phyloP scores from a whole-genome alignment of 2,797 vertebrate genomes.

The Simalia tracyae region DNA sequence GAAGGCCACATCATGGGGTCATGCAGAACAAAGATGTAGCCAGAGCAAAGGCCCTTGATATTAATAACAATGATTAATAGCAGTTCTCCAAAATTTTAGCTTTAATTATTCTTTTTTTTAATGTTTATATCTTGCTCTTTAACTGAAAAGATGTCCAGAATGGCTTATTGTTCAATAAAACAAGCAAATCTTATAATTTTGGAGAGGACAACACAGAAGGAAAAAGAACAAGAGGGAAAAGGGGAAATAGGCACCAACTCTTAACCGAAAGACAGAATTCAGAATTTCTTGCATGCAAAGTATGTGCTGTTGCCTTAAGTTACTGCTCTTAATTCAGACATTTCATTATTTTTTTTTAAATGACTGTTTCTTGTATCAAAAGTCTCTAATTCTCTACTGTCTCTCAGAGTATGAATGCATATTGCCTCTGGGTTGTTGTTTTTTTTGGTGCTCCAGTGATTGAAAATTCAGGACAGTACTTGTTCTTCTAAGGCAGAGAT shows the following conservation, averaged over 20 bases:
- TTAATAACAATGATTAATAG: too few relatives aligned
- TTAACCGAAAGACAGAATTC: neutral
- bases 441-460: too few relatives aligned
- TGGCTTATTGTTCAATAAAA: neutral
- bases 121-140: too few relatives aligned
- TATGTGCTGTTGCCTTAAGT: neutral
- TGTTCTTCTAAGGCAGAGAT: neutral
- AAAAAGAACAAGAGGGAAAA: neutral
- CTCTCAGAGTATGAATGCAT: too few relatives aligned
- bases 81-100: too few relatives aligned
- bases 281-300: neutral
- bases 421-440: neutral
- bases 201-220: neutral
- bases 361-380: too few relatives aligned
- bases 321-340: neutral
- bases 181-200: too few relatives aligned
- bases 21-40: too few relatives aligned
- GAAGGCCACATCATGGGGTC: too few relatives aligned
- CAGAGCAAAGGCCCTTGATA: too few relatives aligned
- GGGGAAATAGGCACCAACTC: neutral
- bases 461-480: neutral
- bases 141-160: neutral
- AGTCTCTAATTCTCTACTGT: too few relatives aligned
- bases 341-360: too few relatives aligned
- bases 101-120: neutral